Evolutionary conservation across 1,140 invertebrate species (phyloP).

Genomic region (Zaprionus kolodkinae): DNA sequence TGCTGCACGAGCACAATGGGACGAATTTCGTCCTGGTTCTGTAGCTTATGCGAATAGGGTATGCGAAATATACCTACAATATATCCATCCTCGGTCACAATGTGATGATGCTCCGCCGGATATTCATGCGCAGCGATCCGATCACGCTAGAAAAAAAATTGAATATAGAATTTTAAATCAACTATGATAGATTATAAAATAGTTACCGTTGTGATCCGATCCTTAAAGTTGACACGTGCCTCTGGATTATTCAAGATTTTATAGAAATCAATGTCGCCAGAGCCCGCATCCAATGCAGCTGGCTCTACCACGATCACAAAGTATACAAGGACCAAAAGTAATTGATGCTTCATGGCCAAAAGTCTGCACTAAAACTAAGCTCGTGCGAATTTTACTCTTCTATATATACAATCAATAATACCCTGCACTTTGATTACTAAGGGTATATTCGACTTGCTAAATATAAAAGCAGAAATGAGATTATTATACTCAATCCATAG

Average conservation of each 20-base stretch:
- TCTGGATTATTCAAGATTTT: slow-evolving; percentile 61
- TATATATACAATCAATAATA: neutral
- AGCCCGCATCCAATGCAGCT: slow-evolving; percentile 27
- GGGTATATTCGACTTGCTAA: neutral
- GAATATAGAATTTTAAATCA: neutral
- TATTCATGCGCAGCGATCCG: slow-evolving; percentile 83
- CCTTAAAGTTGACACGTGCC: slow-evolving; percentile 46
- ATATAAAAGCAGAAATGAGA: neutral
- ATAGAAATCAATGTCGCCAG: slow-evolving; percentile 55
- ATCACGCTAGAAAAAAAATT: slow-evolving; percentile 32
- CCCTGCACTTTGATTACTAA: neutral
- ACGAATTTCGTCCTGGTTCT: slow-evolving; percentile 58
- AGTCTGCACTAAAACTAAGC: slow-evolving; percentile 9
- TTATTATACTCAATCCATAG: neutral
- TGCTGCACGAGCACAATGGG: slow-evolving; percentile 89
- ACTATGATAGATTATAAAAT: neutral
- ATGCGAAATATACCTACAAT: slow-evolving; percentile 85
- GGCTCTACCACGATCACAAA: neutral
- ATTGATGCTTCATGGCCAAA: slow-evolving; percentile 32
- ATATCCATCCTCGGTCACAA: slow-evolving; percentile 85
- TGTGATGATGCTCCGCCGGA: slow-evolving; percentile 85
- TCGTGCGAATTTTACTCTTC: neutral
- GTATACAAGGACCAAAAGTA: slow-evolving; percentile 9
- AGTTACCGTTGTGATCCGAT: slow-evolving; percentile 50
- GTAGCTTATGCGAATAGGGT: slow-evolving; percentile 70